Base-by-base conservation (phyloP, 2,888 invertebrate species). In the Amaurobius ferox region DNA sequence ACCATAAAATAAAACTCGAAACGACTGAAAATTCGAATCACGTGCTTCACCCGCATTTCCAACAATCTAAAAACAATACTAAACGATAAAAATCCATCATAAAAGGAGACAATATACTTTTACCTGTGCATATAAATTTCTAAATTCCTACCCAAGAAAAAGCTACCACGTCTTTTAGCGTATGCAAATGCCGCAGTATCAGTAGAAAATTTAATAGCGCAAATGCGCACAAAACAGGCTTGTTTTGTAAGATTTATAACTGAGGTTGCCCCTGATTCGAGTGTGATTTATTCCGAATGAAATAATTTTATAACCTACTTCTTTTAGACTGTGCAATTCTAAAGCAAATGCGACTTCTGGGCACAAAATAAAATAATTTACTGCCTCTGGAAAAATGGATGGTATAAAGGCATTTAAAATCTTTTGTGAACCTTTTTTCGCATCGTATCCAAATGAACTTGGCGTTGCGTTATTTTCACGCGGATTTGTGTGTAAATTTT, bases 361-460 rank as follows among this genome's bases (percentile, higher is more conserved):
- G 44, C 30, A 39, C 26, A 29, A 61, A 74, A 48, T 74, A 74
- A 67, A 72, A 80, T 73, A 28, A 39, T 67, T 73, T 73, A 80
- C 76, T 70, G 81, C 48, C 39, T 64, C 23, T 29, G 55, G 71
- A 77, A 77, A 80, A 83, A 72, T 28, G 55, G 55, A 68, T 66
- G 44, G 71, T 83, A 76, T 77, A 83, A 48, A 83, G 83, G 77
- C 83, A 77, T 77, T 83, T 83, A 83, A 83, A 83, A 83, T 76
- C 81, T 62, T 70, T 64, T 76, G 55, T 23, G 55, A 55, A 55
- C 2, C 5, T 55, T 2, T 23, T 55, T 23, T 6, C 9, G 2
- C 16, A n/a, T 44, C 16, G 23, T 55, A 5, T 23, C 35, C 35
- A 35, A 5, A 9, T 35, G 6, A n/a, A n/a, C 9, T 9, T 5